These are phyloP conservation scores for Scalopus aquaticus DNA, from an alignment of 2,113 vertebrate genomes.

Conservation along the genomic window DNA sequence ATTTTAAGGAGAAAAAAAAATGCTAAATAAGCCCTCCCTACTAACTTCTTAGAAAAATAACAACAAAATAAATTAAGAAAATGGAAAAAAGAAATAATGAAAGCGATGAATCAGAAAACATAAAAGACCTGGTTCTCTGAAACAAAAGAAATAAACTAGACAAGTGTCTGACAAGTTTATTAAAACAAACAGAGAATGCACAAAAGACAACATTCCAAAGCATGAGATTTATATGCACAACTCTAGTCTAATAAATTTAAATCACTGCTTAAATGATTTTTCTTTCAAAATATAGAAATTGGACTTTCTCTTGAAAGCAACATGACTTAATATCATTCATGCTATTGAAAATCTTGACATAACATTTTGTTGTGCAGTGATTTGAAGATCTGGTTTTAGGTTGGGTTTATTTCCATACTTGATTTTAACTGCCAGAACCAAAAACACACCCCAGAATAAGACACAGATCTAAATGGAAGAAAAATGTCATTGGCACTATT, in stretches of 20 bases:
- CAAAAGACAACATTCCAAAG: neutral
- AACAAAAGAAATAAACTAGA: conserved; percentile 41
- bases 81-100: neutral
- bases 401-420: conserved; percentile 30
- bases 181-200: conserved; percentile 46
- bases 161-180: conserved; percentile 39
- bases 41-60: conserved; percentile 10
- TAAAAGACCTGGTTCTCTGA: neutral
- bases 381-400: conserved; percentile 14
- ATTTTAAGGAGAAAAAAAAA: neutral
- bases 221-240: neutral
- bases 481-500: neutral
- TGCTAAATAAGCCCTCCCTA: neutral
- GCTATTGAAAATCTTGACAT: neutral
- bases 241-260: conserved; percentile 12
- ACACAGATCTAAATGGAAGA: neutral
- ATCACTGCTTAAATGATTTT: neutral
- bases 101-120: conserved; percentile 8
- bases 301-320: conserved; percentile 30
- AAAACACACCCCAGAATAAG: conserved; percentile 29
- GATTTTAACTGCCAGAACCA: conserved; percentile 35
- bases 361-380: neutral
- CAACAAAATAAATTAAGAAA: conserved; percentile 45
- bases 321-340: neutral
- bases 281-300: conserved; percentile 39